Conservation (phyloP, 2,113 vertebrate species). For the Bos taurus region ARS-UCD2.0 NC_037347.1:40214501-40215000, state of each 20-base stretch:
- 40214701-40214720: background rate
- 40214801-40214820: background rate
- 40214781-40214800: background rate
- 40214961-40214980: background rate
- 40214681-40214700: background rate
- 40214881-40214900: background rate
- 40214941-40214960: background rate
- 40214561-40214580: background rate
- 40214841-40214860: background rate
- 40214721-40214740: background rate
- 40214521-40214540: background rate
- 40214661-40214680: background rate
- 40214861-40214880: background rate
- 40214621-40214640: background rate
- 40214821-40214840: background rate
- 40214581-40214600: background rate
- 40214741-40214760: background rate
- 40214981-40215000: background rate
- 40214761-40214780: background rate
- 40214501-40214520: background rate
- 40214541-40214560: background rate
- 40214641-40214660: background rate
- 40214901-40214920: background rate
- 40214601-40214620: background rate
- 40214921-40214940: background rate